Evolutionary conservation across 2,797 vertebrate species (phyloP).

Genomic region (Avahi laniger): DNA sequence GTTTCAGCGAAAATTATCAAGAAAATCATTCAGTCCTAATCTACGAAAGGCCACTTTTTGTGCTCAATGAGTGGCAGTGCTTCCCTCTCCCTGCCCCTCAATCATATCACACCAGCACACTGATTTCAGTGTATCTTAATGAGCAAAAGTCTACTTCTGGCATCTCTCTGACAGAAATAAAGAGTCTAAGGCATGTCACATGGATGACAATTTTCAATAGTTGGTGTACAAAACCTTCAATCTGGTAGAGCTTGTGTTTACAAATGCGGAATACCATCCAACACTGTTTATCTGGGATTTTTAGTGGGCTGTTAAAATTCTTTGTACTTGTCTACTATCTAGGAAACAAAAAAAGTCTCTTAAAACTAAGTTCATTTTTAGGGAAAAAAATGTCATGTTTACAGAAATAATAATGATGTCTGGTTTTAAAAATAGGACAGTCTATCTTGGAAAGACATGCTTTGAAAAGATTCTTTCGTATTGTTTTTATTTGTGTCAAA

Average conservation of each 20-base stretch:
- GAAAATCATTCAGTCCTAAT: neutral
- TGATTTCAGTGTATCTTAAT: neutral
- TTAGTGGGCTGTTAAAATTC: neutral
- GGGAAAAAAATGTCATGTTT: conserved; percentile 15
- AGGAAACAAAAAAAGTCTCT: conserved; percentile 1
- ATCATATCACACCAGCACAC: neutral
- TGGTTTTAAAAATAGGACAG: conserved; percentile 53
- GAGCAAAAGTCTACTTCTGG: neutral
- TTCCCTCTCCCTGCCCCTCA: neutral
- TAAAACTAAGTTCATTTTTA: conserved; percentile 24
- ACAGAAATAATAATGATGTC: conserved; percentile 54
- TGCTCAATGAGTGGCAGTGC: neutral
- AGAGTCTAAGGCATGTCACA: neutral
- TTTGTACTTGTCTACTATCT: neutral
- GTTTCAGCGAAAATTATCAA: neutral
- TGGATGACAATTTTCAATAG: neutral
- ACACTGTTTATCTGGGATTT: neutral
- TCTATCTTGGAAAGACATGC: conserved; percentile 59
- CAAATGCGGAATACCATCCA: neutral
- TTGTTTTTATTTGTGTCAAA: conserved; percentile 83
- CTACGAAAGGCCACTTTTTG: neutral
- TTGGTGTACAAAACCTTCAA: neutral
- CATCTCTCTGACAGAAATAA: neutral
- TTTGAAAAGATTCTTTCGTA: conserved; percentile 76
- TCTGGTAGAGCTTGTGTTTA: neutral